Percentiles rank a stretch among this genome's conserved stretches.
Conservation (phyloP, 2,113 vertebrate genomes). For the Lucifuga dentata region DNA sequence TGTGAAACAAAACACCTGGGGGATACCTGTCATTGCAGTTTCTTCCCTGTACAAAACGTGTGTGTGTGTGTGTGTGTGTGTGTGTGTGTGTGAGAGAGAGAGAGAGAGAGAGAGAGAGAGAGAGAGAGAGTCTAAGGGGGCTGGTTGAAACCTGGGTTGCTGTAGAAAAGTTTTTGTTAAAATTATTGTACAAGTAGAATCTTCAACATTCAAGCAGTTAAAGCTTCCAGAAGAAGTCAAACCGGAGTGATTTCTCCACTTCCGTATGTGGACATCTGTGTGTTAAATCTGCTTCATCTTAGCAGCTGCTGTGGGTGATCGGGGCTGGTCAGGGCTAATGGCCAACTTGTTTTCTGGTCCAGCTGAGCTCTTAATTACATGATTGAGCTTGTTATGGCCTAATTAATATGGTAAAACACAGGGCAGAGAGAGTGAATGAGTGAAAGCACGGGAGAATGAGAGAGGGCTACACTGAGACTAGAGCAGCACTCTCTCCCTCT, state of each 20-base stretch:
- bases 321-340: conserved; percentile 66
- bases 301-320: conserved; percentile 72
- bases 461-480: neutral
- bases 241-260: conserved; percentile 21
- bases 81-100: conserved; percentile 12
- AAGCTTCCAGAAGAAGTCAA: conserved; percentile 49
- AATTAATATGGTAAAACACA: conserved; percentile 80
- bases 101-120: conserved; percentile 13
- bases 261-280: conserved; percentile 42
- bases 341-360: conserved; percentile 83
- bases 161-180: conserved; percentile 49
- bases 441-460: conserved; percentile 29
- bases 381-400: conserved; percentile 83
- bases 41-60: conserved; percentile 40
- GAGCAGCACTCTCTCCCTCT: too few species aligned
- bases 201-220: conserved; percentile 27
- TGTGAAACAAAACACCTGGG: conserved; percentile 68
- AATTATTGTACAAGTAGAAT: conserved; percentile 53
- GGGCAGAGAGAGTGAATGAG: conserved; percentile 37
- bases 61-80: conserved; percentile 16
- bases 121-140: conserved; percentile 25
- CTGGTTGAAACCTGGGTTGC: conserved; percentile 53
- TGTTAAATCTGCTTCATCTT: conserved; percentile 31
- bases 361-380: conserved; percentile 87
- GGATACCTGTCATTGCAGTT: conserved; percentile 71